These are phyloP conservation scores for Nestor notabilis DNA, from an alignment of 2,113 vertebrate species.

Conservation along the genomic window DNA sequence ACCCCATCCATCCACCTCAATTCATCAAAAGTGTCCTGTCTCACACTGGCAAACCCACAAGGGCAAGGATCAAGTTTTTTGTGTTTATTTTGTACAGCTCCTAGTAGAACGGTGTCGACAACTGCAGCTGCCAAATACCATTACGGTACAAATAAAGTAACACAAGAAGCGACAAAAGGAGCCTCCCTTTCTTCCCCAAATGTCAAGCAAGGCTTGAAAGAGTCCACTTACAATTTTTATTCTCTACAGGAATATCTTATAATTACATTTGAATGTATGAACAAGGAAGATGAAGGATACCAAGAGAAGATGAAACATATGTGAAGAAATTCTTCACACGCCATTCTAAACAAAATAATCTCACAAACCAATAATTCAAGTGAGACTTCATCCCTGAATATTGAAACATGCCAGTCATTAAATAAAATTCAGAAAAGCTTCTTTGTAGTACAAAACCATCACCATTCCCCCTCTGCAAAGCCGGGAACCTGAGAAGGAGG, in stretches of 20 bases:
- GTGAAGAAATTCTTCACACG: slow-evolving; percentile 51
- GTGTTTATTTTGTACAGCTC: neutral
- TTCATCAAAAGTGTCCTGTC: neutral
- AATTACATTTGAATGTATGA: slow-evolving; percentile 49
- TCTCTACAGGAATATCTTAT: slow-evolving; percentile 40
- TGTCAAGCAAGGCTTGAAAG: neutral
- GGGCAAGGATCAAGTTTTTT: neutral
- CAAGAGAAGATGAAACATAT: slow-evolving; percentile 20
- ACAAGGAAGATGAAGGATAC: slow-evolving; percentile 50
- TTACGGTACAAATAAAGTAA: neutral
- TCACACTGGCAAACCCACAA: neutral
- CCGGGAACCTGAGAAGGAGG: neutral
- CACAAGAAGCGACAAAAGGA: neutral
- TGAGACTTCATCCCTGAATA: slow-evolving; percentile 24
- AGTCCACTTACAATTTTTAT: slow-evolving; percentile 43
- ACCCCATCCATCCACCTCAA: neutral
- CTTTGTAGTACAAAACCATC: neutral
- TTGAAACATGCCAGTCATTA: slow-evolving; percentile 20
- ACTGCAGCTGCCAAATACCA: neutral
- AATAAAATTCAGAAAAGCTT: slow-evolving; percentile 28
- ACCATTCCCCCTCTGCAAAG: neutral
- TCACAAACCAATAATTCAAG: slow-evolving; percentile 48
- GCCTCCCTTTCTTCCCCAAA: neutral
- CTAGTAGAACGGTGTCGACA: neutral
- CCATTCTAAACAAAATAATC: slow-evolving; percentile 60